These are phyloP conservation scores for Drosophila histrio DNA, from an alignment of 2,888 invertebrate species.

Conservation along the genomic window DNA sequence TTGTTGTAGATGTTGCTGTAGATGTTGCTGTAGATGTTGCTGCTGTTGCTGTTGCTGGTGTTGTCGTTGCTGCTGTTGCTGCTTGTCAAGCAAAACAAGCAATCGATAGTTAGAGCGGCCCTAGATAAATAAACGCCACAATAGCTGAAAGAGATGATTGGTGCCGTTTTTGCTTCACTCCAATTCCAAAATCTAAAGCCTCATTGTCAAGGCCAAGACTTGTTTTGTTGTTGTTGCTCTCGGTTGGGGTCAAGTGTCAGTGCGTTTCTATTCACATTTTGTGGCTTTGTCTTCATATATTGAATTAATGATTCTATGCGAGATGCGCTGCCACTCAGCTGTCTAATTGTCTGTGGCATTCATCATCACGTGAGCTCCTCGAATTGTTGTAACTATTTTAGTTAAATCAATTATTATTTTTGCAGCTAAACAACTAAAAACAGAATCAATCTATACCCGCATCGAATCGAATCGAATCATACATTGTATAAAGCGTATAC, in stretches of 20 bases:
- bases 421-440: slow-evolving; percentile 19
- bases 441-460: slow-evolving; percentile 5
- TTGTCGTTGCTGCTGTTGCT: slow-evolving; percentile 18
- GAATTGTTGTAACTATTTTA: slow-evolving; percentile 15
- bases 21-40: slow-evolving; percentile 1
- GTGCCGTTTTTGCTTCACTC: slow-evolving; percentile 41
- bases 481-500: slow-evolving; percentile 30
- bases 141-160: slow-evolving; percentile 30
- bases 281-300: slow-evolving; percentile 41
- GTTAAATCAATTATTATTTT: slow-evolving; percentile 14
- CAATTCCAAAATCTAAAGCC: slow-evolving; percentile 37
- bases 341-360: slow-evolving; percentile 29
- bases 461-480: slow-evolving; percentile 18
- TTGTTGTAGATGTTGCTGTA: slow-evolving; percentile 17
- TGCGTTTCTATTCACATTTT: slow-evolving; percentile 30
- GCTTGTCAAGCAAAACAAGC: slow-evolving; percentile 34
- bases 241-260: slow-evolving; percentile 78
- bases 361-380: slow-evolving; percentile 47
- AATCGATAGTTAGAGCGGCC: slow-evolving; percentile 67
- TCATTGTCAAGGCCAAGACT: slow-evolving; percentile 71
- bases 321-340: slow-evolving; percentile 24
- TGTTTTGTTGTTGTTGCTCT: slow-evolving; percentile 52
- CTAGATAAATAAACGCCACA: slow-evolving; percentile 63
- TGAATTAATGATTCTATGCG: slow-evolving; percentile 65
- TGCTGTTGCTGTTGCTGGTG: slow-evolving; percentile 13